phyloP scores from a whole-genome alignment of 2,797 vertebrate species.

The Atherinosoma microstoma region DNA sequence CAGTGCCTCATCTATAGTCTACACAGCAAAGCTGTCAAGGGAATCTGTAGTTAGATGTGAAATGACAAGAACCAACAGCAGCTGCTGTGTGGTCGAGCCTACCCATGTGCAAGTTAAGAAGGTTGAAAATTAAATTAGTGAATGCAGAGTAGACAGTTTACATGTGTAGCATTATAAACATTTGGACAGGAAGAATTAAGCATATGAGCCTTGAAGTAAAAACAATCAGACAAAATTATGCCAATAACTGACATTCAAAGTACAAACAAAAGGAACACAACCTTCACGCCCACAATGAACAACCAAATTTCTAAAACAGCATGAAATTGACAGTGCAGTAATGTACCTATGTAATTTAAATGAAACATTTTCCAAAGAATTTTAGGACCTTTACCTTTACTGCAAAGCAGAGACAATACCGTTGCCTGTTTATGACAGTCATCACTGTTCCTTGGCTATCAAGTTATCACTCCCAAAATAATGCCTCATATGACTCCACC shows the following conservation, averaged over 20 bases:
- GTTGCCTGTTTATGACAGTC: background rate
- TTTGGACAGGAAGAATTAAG: background rate
- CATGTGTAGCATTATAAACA: conserved; percentile 17
- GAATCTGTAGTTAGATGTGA: background rate
- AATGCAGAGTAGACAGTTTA: background rate
- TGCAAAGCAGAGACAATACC: background rate
- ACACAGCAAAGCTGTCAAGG: conserved; percentile 4
- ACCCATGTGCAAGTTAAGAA: conserved; percentile 21
- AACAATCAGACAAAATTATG: background rate
- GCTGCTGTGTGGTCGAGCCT: conserved; percentile 7
- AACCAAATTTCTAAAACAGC: background rate
- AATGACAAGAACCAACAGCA: conserved; percentile 15
- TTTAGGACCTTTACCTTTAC: no score
- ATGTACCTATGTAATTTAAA: no score
- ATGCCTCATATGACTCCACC: background rate
- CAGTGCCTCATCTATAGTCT: conserved; percentile 1
- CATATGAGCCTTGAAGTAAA: background rate
- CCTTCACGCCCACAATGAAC: background rate
- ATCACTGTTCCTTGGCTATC: conserved; percentile 11
- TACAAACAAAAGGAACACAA: no score
- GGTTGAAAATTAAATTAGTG: conserved; percentile 8
- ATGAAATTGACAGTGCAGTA: background rate
- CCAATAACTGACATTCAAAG: accelerated
- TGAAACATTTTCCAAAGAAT: background rate
- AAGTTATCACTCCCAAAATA: background rate